phyloP scores from a whole-genome alignment of 2,113 vertebrate species.

The Panthera uncia region DNA sequence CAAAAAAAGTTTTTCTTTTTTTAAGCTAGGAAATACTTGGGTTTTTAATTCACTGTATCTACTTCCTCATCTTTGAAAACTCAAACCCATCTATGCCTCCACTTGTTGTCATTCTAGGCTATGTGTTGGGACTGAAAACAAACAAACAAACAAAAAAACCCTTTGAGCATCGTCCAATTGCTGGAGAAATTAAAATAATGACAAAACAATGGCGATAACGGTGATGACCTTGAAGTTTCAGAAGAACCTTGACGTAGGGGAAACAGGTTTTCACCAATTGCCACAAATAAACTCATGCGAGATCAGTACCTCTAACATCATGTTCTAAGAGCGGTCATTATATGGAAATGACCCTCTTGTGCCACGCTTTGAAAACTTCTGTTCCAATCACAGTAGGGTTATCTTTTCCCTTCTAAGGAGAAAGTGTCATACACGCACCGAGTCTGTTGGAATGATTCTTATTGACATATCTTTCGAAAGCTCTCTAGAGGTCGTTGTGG shows the following conservation, averaged over 20 bases:
- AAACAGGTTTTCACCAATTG: not conserved
- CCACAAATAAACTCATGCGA: not conserved
- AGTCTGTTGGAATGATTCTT: not conserved
- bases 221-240: not conserved
- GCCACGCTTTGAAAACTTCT: not conserved
- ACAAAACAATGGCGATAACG: rapidly evolving
- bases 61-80: not conserved
- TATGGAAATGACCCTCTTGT: not conserved
- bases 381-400: not conserved
- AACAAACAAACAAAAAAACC: not conserved
- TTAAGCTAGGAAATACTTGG: not conserved
- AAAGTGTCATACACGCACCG: not conserved
- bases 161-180: rapidly evolving
- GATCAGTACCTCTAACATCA: not conserved
- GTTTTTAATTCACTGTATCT: not conserved
- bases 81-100: not conserved
- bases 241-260: not conserved
- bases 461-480: not conserved
- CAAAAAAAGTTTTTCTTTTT: not conserved
- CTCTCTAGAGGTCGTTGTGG: not conserved
- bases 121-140: not conserved
- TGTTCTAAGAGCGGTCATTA: not conserved
- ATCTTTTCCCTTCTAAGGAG: not conserved
- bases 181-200: not conserved
- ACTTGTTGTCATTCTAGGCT: not conserved